phyloP scores from a whole-genome alignment of 1,140 invertebrate species.

The Drosophila takahashii region DNA sequence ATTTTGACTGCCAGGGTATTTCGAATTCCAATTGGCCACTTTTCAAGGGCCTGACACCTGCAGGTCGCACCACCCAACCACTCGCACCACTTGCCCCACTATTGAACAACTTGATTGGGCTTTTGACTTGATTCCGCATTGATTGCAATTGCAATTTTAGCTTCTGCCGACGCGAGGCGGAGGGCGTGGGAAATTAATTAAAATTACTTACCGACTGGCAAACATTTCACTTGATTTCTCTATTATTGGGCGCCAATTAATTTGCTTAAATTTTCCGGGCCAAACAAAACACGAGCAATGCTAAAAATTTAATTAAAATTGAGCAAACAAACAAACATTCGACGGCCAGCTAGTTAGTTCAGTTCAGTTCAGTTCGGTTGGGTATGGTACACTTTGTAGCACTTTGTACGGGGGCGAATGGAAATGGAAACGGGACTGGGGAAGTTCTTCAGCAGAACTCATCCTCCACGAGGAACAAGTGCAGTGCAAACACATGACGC shows the following conservation, averaged over 20 bases:
- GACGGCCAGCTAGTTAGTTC: constrained; percentile 34
- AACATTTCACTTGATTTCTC: constrained; percentile 43
- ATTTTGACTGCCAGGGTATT: no score
- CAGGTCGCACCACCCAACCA: neutral
- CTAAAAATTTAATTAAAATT: constrained; percentile 74
- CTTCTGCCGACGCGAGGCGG: neutral
- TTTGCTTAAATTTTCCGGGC: constrained; percentile 58
- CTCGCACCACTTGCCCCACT: constrained; percentile 4
- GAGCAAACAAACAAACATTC: constrained; percentile 37
- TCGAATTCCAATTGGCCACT: no score
- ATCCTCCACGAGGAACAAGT: constrained; percentile 38
- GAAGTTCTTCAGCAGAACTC: constrained; percentile 37
- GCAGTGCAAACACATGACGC: constrained; percentile 71
- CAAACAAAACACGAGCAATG: constrained; percentile 53
- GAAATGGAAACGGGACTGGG: neutral
- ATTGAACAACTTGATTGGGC: constrained; percentile 28
- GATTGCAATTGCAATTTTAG: constrained; percentile 68
- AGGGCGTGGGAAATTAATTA: constrained; percentile 61
- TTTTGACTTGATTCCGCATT: constrained; percentile 58
- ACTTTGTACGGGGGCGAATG: neutral
- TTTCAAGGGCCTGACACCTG: constrained; percentile 28
- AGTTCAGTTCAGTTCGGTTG: constrained; percentile 4
- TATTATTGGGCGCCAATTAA: constrained; percentile 53
- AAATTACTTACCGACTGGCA: constrained; percentile 57
- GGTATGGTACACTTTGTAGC: constrained; percentile 24